A percentile compares a stretch with the other conserved stretches of the same genome.
Conservation (phyloP, 2,797 vertebrate genomes). For the Ispidina lecontei region DNA sequence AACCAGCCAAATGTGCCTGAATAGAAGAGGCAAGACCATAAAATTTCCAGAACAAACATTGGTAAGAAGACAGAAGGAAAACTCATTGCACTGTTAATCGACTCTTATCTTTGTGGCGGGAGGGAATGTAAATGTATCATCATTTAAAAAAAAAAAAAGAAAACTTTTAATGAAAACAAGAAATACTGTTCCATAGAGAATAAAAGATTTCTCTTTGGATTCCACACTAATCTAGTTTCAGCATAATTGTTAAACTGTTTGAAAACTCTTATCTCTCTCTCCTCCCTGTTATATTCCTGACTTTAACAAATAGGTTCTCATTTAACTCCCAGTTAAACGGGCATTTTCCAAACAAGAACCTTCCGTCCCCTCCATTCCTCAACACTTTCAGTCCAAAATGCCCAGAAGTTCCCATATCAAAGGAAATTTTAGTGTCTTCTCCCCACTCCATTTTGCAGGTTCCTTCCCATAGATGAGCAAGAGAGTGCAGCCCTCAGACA, state of each 20-base stretch:
- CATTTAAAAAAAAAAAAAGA: conserved; percentile 33
- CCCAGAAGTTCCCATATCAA: neutral
- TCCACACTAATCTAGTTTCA: conserved; percentile 51
- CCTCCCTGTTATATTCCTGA: conserved; percentile 8
- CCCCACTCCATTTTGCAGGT: neutral
- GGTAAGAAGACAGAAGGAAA: neutral
- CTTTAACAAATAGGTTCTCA: neutral
- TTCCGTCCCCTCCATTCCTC: neutral
- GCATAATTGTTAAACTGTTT: conserved; percentile 42
- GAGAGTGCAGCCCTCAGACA: neutral
- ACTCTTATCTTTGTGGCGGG: conserved; percentile 10
- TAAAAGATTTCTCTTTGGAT: conserved; percentile 56
- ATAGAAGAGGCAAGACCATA: neutral
- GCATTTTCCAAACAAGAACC: neutral
- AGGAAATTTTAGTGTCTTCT: neutral
- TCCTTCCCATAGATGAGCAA: neutral
- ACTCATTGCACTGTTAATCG: conserved; percentile 10
- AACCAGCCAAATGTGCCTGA: neutral
- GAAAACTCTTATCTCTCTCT: conserved; percentile 51
- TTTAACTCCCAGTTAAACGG: neutral
- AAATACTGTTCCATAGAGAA: conserved; percentile 35
- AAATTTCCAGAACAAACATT: neutral
- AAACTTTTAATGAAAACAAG: conserved; percentile 64
- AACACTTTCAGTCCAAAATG: neutral
- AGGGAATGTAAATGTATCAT: conserved; percentile 5